Base-by-base conservation (phyloP, 2,113 vertebrate genomes). In the Bubo bubo region DNA sequence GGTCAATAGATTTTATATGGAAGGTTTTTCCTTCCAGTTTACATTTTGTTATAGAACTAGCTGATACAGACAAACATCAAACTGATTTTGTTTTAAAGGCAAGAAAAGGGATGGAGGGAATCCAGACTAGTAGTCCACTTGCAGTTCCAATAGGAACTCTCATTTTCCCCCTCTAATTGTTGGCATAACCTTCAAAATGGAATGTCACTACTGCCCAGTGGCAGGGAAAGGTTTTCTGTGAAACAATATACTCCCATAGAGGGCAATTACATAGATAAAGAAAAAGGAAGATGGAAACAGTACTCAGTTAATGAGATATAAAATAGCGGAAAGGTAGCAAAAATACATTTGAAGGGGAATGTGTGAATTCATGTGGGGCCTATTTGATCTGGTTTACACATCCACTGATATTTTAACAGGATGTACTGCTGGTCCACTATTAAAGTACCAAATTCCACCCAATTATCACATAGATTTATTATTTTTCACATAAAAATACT, bases 111-210 rank as follows among this genome's bases (percentile, higher is more conserved):
- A 7, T 35, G 26, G 26, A 90, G 28, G 11, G 17, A 83, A 88
- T 83, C 24, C 32, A 60, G 17, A 66, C 34, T 56, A 52, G 70
- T 18, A 68, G 19, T 45, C 27, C 14, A 7, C 37, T 50, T 26
- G 3, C 64, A 76, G 21, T 76, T 93, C 18, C 43, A 68, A 8
- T 9, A 81, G 30, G 56, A 47, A 3, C 2, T 79, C 50, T 74
- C 37, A 39, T 92, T 90, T 94, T 13, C 22, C 10, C 14, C 18
- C 35, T 67, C 63, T 86, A 92, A n/a, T 26, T 84, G 39, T 53
- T 79, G 79, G 39, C 39, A 67, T 90, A 82, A 85, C 66, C 73
- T 95, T 94, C 41, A 94, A 92, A 88, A 77, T 68, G 56, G n/a
- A 34, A 59, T 79, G 75, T 67, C 62, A 26, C 34, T 86, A 58